Evolutionary conservation across 1,140 invertebrate species (phyloP).

Genomic region (Hylyphantes graminicola): DNA sequence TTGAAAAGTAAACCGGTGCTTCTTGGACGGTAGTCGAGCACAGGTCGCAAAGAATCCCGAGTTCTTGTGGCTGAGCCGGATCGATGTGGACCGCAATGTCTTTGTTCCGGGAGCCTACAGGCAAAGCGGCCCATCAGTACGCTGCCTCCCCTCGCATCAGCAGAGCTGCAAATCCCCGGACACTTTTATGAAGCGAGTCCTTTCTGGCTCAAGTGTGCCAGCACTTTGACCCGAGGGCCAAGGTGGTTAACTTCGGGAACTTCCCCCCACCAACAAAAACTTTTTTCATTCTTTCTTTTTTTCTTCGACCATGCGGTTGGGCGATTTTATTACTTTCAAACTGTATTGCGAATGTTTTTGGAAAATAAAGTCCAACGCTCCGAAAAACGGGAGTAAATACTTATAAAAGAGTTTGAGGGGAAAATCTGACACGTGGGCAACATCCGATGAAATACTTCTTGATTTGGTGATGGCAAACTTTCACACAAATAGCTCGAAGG

Average conservation of each 20-base stretch:
- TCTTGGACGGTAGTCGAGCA: too few relatives aligned
- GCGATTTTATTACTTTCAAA: conserved; percentile 48
- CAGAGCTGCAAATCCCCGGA: conserved; percentile 6
- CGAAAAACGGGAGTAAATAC: conserved; percentile 17
- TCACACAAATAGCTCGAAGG: too few relatives aligned
- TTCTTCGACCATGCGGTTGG: background rate
- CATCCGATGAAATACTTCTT: too few relatives aligned
- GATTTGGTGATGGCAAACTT: too few relatives aligned
- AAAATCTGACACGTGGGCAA: too few relatives aligned
- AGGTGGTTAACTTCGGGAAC: conserved; percentile 23
- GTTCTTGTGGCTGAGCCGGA: background rate
- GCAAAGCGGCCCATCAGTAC: conserved; percentile 15
- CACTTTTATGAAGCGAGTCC: conserved; percentile 40
- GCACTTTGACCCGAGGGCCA: conserved; percentile 34
- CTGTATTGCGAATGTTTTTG: conserved; percentile 29
- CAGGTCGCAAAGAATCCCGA: too few relatives aligned
- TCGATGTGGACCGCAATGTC: conserved; percentile 30
- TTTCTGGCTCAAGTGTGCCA: conserved; percentile 21
- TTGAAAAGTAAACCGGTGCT: too few relatives aligned
- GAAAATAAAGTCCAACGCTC: background rate
- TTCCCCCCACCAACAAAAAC: background rate
- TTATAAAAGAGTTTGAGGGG: too few relatives aligned
- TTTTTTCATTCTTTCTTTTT: background rate
- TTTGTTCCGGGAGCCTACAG: conserved; percentile 5
- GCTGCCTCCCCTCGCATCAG: conserved; percentile 24